A percentile compares a stretch with the other conserved stretches of the same genome.
Conservation (phyloP, 2,888 invertebrate genomes). For the Eretmocerus hayati region DNA sequence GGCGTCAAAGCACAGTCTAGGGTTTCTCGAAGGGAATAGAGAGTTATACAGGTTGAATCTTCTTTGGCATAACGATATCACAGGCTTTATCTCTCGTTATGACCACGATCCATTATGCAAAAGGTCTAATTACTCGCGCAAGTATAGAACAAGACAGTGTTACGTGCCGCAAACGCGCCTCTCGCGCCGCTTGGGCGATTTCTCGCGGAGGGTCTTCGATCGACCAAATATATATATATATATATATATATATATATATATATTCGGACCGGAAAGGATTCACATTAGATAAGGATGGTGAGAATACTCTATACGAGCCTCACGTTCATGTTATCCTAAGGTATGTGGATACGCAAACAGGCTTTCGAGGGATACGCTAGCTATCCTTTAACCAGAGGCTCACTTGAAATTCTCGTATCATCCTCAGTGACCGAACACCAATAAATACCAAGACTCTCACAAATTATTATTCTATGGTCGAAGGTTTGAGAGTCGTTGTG, state of each 20-base stretch:
- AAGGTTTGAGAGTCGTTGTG: too few species aligned
- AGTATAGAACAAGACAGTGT: background rate
- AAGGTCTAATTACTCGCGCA: conserved; percentile 26
- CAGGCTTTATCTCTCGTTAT: conserved; percentile 22
- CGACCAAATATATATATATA: too few species aligned
- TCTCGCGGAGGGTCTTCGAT: background rate
- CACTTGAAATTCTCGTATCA: too few species aligned
- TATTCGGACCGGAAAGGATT: conserved; percentile 16
- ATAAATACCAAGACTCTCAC: too few species aligned
- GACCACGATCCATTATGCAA: conserved; percentile 25
- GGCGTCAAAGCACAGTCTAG: too few species aligned
- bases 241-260: too few species aligned
- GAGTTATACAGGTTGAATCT: conserved; percentile 11
- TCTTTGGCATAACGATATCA: conserved; percentile 22
- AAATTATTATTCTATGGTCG: too few species aligned
- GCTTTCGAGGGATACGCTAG: too few species aligned
- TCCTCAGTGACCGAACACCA: too few species aligned
- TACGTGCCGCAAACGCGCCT: background rate
- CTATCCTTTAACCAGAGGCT: too few species aligned
- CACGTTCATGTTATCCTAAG: too few species aligned
- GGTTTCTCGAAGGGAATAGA: conserved; percentile 5
- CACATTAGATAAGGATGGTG: conserved; percentile 19
- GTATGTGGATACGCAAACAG: too few species aligned
- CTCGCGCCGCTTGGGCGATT: background rate
- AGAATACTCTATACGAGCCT: conserved; percentile 14